These are phyloP conservation scores for Drosophila neoperkinsi DNA, from an alignment of 2,888 invertebrate genomes.

Conservation along the genomic window DNA sequence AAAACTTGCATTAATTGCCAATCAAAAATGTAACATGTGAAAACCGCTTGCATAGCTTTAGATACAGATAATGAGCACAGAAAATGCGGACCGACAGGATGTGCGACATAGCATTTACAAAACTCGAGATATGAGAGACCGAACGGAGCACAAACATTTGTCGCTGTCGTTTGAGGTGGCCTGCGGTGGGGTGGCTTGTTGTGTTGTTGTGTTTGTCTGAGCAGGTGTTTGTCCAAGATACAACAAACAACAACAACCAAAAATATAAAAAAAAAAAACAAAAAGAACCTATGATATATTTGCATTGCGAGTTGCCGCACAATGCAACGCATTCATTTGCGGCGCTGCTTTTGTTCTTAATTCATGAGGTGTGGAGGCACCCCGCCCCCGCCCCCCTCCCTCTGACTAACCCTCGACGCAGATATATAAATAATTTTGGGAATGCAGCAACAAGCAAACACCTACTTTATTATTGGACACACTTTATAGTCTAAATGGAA, in stretches of 20 bases:
- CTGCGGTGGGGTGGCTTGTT: not conserved
- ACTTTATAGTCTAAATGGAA: conserved; percentile 77
- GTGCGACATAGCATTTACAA: conserved; percentile 50
- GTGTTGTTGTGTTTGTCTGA: not conserved
- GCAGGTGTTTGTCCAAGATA: conserved; percentile 57
- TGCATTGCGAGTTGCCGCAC: conserved; percentile 45
- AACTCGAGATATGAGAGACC: conserved; percentile 15
- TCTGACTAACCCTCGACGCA: conserved; percentile 13
- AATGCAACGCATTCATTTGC: conserved; percentile 69
- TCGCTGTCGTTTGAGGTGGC: not conserved
- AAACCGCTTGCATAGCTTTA: conserved; percentile 52
- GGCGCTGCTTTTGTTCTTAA: conserved; percentile 71
- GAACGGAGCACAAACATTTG: conserved; percentile 39
- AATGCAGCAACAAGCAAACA: conserved; percentile 60
- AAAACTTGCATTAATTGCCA: conserved; percentile 71
- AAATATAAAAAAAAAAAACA: not conserved
- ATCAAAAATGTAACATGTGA: conserved; percentile 68
- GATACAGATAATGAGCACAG: conserved; percentile 45
- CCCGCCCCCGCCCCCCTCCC: not conserved
- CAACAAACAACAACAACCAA: not conserved
- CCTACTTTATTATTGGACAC: conserved; percentile 81
- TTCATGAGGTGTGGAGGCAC: conserved; percentile 75
- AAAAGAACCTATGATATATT: conserved; percentile 23
- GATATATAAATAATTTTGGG: conserved; percentile 71
- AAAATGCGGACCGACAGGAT: conserved; percentile 50